Evolutionary conservation across 2,113 vertebrate species (phyloP).

Genomic region (Elgaria multicarinata): DNA sequence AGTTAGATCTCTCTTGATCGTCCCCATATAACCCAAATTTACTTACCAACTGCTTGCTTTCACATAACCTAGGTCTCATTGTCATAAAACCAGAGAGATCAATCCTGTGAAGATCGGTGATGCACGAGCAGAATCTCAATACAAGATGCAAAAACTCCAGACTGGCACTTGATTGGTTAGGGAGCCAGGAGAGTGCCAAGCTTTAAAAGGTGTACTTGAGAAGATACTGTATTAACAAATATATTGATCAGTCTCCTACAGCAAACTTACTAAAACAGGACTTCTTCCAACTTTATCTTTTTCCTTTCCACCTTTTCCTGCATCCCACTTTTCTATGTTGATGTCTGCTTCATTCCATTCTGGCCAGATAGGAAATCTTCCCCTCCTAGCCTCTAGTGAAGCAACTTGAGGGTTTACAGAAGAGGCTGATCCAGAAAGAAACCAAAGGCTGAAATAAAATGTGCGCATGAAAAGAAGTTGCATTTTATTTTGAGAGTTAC

Average conservation of each 20-base stretch:
- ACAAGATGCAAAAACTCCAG: too few species aligned
- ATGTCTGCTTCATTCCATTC: conserved; percentile 92
- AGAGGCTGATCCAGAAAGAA: conserved; percentile 63
- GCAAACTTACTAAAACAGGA: conserved; percentile 76
- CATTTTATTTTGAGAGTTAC: neutral
- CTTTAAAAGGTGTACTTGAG: neutral
- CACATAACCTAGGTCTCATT: neutral
- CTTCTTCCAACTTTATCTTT: conserved; percentile 80
- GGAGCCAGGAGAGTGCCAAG: neutral
- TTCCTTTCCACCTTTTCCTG: conserved; percentile 80
- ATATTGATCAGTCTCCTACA: neutral
- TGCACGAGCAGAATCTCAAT: too few species aligned
- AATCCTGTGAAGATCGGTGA: too few species aligned
- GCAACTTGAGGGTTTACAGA: conserved; percentile 38
- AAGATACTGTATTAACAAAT: neutral
- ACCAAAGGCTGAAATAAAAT: conserved; percentile 34
- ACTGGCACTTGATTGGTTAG: neutral
- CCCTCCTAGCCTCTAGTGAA: conserved; percentile 62
- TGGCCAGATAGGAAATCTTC: conserved; percentile 84
- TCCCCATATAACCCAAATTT: neutral
- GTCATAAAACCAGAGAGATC: too few species aligned
- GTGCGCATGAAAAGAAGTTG: neutral
- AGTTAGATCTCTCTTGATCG: neutral
- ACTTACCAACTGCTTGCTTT: neutral
- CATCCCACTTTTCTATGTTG: conserved; percentile 91